Conservation (phyloP, 2,888 invertebrate genomes). For the Nineta flava region DNA sequence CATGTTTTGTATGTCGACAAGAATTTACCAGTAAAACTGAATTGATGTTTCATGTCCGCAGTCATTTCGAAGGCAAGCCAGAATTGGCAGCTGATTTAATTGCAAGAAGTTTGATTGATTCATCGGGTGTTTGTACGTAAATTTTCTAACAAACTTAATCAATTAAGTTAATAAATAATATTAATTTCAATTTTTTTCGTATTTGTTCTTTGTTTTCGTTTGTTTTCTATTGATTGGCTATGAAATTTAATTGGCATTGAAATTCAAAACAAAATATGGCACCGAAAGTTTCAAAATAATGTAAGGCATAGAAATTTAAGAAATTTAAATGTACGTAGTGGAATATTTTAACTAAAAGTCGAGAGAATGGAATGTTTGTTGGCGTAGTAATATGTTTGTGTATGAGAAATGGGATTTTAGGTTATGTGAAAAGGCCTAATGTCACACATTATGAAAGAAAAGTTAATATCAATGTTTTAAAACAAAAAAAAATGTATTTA, state of each 20-base stretch:
- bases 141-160: neutral
- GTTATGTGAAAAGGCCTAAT: too few species aligned
- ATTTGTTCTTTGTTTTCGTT: neutral
- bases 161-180: neutral
- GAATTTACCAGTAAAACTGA: constrained; percentile 50
- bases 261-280: neutral
- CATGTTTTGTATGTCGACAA: constrained; percentile 48
- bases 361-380: too few species aligned
- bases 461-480: too few species aligned
- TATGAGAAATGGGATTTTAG: too few species aligned
- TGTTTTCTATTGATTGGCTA: neutral
- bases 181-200: neutral
- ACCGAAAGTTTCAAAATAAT: constrained; percentile 1
- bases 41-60: constrained; percentile 51
- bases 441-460: too few species aligned
- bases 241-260: neutral
- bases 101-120: constrained; percentile 35
- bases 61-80: constrained; percentile 41
- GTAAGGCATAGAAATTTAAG: neutral
- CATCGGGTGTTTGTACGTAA: constrained; percentile 39
- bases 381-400: too few species aligned
- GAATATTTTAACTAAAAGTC: too few species aligned
- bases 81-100: constrained; percentile 36
- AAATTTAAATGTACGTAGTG: neutral
- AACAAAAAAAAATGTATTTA: too few species aligned